Conservation (phyloP, 2,797 vertebrate genomes). For the Crocidura indochinensis region DNA sequence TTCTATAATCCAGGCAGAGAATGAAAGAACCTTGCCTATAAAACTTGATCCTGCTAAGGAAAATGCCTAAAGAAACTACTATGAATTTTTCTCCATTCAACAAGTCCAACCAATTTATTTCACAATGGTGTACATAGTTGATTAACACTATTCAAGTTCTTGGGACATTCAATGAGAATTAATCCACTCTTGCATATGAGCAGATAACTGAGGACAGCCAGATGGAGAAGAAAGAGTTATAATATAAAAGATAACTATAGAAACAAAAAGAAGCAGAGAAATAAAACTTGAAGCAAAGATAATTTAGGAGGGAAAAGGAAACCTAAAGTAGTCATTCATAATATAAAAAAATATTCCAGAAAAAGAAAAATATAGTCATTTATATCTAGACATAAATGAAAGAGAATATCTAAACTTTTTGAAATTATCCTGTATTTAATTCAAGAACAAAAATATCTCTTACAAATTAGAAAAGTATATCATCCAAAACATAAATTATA, state of each 20-base stretch:
- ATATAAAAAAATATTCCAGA: too few relatives aligned
- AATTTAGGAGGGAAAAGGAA: background rate
- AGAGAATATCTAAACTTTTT: background rate
- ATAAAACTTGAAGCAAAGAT: background rate
- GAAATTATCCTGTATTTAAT: background rate
- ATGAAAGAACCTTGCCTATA: background rate
- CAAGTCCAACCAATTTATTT: background rate
- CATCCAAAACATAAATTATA: background rate
- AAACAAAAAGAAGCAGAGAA: background rate
- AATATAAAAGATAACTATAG: background rate
- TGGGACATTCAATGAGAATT: background rate
- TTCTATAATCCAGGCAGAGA: background rate
- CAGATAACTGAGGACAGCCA: background rate
- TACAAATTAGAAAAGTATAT: conserved; percentile 33
- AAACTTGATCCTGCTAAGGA: background rate
- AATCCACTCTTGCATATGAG: background rate
- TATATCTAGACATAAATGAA: background rate
- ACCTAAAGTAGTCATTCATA: background rate
- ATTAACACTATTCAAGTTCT: background rate
- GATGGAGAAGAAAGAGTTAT: background rate
- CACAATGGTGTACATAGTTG: background rate
- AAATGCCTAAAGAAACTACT: background rate
- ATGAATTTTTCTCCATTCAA: background rate
- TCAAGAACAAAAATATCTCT: conserved; percentile 6
- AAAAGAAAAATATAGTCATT: background rate